Percentiles rank a stretch among this genome's conserved stretches.
Conservation (phyloP, 2,797 vertebrate species). For the Trachops cirrhosus region DNA sequence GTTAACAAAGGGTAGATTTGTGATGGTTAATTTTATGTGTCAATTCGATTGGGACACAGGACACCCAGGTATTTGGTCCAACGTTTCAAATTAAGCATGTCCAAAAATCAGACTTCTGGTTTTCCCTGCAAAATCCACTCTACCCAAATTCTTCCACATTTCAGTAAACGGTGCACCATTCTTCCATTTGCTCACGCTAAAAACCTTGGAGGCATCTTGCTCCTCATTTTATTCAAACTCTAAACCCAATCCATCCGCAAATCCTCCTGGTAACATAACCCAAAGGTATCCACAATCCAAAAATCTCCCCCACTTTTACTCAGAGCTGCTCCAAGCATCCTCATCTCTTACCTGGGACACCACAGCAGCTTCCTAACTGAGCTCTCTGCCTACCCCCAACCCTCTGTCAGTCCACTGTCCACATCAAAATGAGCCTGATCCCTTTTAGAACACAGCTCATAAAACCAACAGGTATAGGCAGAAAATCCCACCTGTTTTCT, state of each 20-base stretch:
- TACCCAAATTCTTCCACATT: not conserved
- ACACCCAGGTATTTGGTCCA: not conserved
- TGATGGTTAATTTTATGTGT: not conserved
- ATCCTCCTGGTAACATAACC: not conserved
- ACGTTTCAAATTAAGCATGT: not conserved
- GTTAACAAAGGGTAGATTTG: not conserved
- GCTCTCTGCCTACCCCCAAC: not conserved
- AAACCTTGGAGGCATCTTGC: not conserved
- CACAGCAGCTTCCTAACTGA: not conserved
- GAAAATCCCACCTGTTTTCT: not conserved
- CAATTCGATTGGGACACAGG: not conserved
- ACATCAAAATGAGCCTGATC: not conserved
- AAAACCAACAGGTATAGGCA: no score
- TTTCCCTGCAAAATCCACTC: not conserved
- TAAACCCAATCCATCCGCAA: not conserved
- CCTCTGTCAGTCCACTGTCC: not conserved
- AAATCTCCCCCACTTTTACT: not conserved
- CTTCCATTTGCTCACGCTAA: not conserved
- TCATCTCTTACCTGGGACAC: not conserved
- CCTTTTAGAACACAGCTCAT: not conserved
- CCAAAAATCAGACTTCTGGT: not conserved
- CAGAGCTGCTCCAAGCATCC: not conserved
- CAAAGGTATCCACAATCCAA: not conserved
- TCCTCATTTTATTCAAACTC: not conserved
- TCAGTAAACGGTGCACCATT: not conserved